A percentile compares a stretch with the other conserved stretches of the same genome.
phyloP scores from a whole-genome alignment of 2,797 vertebrate genomes.

The Myripristis murdjan region DNA sequence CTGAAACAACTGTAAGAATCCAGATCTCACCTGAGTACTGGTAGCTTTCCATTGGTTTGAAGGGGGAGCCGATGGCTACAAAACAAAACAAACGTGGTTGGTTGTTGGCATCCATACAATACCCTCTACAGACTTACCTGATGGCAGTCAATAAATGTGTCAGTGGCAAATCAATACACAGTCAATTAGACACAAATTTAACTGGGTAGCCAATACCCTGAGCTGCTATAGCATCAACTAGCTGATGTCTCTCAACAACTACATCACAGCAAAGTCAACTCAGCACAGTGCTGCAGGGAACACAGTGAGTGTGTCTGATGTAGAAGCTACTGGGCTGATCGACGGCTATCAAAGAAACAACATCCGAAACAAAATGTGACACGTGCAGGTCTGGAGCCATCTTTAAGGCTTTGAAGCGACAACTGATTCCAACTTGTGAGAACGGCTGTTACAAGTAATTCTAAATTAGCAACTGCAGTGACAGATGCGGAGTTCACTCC shows the following conservation, averaged over 20 bases:
- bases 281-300: not conserved
- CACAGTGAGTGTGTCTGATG: not conserved
- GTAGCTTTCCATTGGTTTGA: conserved; percentile 97
- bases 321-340: not conserved
- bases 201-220: not conserved
- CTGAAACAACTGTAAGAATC: not conserved
- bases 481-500: too few species aligned
- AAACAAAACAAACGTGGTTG: conserved; percentile 28
- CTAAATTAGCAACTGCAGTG: too few species aligned
- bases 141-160: not conserved
- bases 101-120: not conserved
- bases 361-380: not conserved
- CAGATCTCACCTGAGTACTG: conserved; percentile 94
- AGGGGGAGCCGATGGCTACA: conserved; percentile 96
- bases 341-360: not conserved
- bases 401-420: too few species aligned
- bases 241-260: conserved; percentile 40
- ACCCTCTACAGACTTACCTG: not conserved
- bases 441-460: too few species aligned
- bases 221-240: conserved; percentile 41
- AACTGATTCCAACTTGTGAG: too few species aligned
- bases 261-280: not conserved
- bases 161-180: too few species aligned
- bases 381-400: not conserved
- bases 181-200: not conserved